A percentile compares a stretch with the other conserved stretches of the same genome.
These are phyloP conservation scores for Pluvialis apricaria DNA, from an alignment of 2,113 vertebrate species.

Conservation along the genomic window DNA sequence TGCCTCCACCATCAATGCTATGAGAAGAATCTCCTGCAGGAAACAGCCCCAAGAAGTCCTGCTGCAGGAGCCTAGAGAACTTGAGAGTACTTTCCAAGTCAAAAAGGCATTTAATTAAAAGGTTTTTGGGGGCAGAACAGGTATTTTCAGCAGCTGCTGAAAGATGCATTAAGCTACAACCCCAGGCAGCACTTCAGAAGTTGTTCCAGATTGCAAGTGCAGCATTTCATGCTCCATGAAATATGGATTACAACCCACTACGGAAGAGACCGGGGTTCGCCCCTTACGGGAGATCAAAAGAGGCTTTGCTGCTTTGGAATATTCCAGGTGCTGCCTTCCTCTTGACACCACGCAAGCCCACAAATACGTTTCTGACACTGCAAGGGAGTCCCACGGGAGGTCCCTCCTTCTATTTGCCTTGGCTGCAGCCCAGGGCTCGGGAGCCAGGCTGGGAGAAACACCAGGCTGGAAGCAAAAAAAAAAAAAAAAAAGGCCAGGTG, in stretches of 20 bases:
- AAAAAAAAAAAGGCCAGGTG: not conserved
- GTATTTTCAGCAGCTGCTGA: slow-evolving; percentile 35
- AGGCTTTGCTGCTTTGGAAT: not conserved
- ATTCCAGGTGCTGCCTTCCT: not conserved
- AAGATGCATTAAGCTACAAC: slow-evolving; percentile 13
- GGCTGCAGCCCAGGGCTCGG: slow-evolving; percentile 52
- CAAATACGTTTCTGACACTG: not conserved
- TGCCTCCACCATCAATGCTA: not conserved
- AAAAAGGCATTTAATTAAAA: not conserved
- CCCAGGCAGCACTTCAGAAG: slow-evolving; percentile 38
- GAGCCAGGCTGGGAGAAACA: not conserved
- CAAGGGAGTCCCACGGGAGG: slow-evolving; percentile 4
- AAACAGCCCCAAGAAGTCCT: not conserved
- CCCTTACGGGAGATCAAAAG: not conserved
- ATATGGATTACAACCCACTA: not conserved
- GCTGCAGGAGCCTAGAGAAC: not conserved
- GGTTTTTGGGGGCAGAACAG: not conserved
- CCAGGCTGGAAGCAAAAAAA: not conserved
- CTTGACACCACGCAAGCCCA: not conserved
- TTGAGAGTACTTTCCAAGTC: not conserved
- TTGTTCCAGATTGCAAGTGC: slow-evolving; percentile 1
- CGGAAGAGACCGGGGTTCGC: not conserved
- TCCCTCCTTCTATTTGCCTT: slow-evolving; percentile 28
- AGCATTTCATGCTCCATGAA: not conserved
- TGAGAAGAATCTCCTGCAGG: not conserved